Percentiles rank a stretch among this genome's conserved stretches.
phyloP scores from a whole-genome alignment of 2,797 vertebrate genomes.

The Platalea minor region DNA sequence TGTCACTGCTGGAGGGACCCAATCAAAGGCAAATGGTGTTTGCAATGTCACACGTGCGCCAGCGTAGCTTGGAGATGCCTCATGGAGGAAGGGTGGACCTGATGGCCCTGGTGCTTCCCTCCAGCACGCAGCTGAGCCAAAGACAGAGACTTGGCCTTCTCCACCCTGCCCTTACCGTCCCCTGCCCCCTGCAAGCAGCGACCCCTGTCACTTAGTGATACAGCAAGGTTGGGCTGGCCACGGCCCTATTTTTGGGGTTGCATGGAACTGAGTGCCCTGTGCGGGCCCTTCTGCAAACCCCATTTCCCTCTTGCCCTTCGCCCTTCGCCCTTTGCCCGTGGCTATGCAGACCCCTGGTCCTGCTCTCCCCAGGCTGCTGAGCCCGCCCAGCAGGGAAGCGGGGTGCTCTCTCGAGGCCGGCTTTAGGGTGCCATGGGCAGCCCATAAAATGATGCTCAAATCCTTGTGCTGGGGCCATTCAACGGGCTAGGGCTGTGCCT shows the following conservation, averaged over 20 bases:
- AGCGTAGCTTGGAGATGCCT: background rate
- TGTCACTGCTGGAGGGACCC: background rate
- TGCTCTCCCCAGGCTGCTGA: background rate
- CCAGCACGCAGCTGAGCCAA: background rate
- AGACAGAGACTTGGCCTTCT: background rate
- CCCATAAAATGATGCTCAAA: background rate
- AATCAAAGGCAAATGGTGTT: background rate
- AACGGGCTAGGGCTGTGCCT: background rate
- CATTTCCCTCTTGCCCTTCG: background rate
- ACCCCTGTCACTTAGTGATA: background rate
- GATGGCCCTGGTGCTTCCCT: background rate
- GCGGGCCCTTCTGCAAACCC: background rate
- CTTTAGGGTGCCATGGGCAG: background rate
- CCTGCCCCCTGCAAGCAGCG: background rate
- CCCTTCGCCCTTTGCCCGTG: background rate
- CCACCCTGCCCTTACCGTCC: background rate
- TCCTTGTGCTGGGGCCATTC: background rate
- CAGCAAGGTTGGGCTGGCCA: background rate
- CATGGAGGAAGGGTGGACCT: background rate
- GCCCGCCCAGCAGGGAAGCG: background rate
- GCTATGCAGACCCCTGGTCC: background rate
- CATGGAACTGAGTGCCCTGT: background rate
- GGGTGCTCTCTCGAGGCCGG: background rate
- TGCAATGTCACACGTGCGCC: accelerated
- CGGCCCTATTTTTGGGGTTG: accelerated